phyloP scores from a whole-genome alignment of 2,113 vertebrate genomes.

The Sphaerodactylus townsendi region DNA sequence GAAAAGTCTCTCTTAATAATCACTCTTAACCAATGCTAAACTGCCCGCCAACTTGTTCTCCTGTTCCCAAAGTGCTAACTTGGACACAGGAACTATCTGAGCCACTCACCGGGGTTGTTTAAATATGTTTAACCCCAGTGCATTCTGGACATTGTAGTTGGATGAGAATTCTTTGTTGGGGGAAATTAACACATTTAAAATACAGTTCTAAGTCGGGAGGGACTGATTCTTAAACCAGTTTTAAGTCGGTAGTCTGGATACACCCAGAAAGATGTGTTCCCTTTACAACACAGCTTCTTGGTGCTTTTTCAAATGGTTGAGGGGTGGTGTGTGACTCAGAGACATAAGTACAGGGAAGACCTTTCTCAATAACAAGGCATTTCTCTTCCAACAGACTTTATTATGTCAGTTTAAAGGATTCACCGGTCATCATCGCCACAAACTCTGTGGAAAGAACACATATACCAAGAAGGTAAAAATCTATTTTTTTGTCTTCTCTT shows the following conservation, averaged over 20 bases:
- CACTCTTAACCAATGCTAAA: neutral
- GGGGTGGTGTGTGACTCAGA: too few relatives aligned
- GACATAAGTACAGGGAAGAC: neutral
- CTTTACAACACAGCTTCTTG: neutral
- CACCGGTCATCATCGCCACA: conserved; percentile 74
- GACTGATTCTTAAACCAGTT: neutral
- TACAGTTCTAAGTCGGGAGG: neutral
- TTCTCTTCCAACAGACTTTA: neutral
- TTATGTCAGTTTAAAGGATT: conserved; percentile 76
- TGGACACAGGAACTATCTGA: too few relatives aligned
- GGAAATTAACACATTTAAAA: neutral
- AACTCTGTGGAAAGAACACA: conserved; percentile 57
- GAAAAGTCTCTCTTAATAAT: neutral
- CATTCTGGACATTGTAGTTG: neutral
- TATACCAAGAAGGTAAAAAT: neutral
- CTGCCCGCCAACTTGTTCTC: neutral
- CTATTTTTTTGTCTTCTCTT: too few relatives aligned
- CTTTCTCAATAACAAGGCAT: neutral
- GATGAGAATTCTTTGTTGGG: too few relatives aligned
- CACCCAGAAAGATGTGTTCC: neutral
- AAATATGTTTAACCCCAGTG: too few relatives aligned
- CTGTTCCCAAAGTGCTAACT: neutral
- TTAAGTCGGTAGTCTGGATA: neutral
- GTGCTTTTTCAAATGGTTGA: neutral
- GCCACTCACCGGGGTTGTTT: neutral